Base-by-base conservation (phyloP, 2,113 vertebrate genomes). In the Oxygymnocypris stewartii region DNA sequence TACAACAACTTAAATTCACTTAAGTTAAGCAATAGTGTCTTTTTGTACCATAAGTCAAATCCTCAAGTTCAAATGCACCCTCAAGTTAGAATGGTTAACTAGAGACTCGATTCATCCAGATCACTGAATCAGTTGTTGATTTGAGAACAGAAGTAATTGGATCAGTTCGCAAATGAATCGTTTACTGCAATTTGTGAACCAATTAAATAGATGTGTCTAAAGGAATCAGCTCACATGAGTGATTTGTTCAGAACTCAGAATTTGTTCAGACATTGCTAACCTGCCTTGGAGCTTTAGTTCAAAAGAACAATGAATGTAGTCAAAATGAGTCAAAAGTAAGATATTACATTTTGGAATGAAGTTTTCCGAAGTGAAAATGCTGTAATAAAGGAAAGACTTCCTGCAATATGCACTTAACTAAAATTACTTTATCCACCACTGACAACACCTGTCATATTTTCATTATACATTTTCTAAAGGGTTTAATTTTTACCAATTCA, bases 181-280 rank as follows among this genome's bases (percentile, higher is more conserved):
- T 65, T 31, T 28, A 67, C 25, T 6, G 25, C 28, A 14, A 67
- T 67, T 31, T 31, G 28, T 31, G 28, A 13, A 31, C 28, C 25
- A 67, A 31, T 67, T 67, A 12, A 67, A 67, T 31, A 67, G 63
- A 14, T 67, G 6, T 16, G 28, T 25, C 28, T 67, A 25, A 67
- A 31, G 31, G 63, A 31, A 67, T 67, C 25, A 65, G 28, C 63
- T 67, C 63, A 67, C 63, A 67, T 25, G 63, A 28, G 25, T 65
- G 25, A 65, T 65, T 65, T 59, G 63, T 65, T 63, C 61, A 63
- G 28, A 25, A 65, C 63, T 67, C 63, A n/a, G n/a, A n/a, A n/a
- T n/a, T n/a, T n/a, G n/a, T n/a, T n/a, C n/a, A 67, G 63, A 31
- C 13, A 14, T 67, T 67, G 25, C 25, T 28, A 25, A 31, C 7